A percentile compares a stretch with the other conserved stretches of the same genome.
phyloP scores from a whole-genome alignment of 2,113 vertebrate genomes.

The Perca schrenkii region DNA sequence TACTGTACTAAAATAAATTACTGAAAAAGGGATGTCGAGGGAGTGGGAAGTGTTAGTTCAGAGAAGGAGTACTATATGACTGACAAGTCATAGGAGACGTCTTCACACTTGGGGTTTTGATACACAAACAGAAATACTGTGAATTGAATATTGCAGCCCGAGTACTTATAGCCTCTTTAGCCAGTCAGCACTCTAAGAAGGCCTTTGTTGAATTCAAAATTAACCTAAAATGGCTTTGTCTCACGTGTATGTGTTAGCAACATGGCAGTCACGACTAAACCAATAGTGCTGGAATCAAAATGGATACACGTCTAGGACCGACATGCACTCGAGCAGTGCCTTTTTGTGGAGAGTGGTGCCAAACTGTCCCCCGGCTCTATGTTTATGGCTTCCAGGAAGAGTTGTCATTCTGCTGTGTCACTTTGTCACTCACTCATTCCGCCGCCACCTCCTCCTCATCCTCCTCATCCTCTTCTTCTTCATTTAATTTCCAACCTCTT shows the following conservation, averaged over 20 bases:
- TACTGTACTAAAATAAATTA: constrained; percentile 49
- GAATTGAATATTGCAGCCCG: constrained; percentile 22
- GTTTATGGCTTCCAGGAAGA: constrained; percentile 70
- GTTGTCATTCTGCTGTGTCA: constrained; percentile 73
- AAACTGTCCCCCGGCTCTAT: constrained; percentile 53
- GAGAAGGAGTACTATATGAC: constrained; percentile 39
- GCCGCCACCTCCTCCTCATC: constrained; percentile 26
- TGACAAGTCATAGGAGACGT: constrained; percentile 64
- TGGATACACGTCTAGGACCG: constrained; percentile 11
- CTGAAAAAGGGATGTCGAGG: constrained; percentile 17
- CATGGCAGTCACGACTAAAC: constrained; percentile 18
- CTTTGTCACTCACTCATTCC: constrained; percentile 71
- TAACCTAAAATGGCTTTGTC: constrained; percentile 23
- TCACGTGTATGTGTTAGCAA: constrained; percentile 7
- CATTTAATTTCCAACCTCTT: constrained; percentile 59
- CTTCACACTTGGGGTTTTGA: constrained; percentile 50
- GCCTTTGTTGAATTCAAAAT: constrained; percentile 33
- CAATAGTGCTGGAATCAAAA: constrained; percentile 8
- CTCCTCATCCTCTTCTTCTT: constrained; percentile 33
- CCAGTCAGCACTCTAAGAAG: constrained; percentile 35
- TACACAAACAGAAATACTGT: constrained; percentile 33
- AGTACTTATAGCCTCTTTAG: constrained; percentile 19
- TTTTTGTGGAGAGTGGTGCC: constrained; percentile 33
- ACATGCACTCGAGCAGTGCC: constrained; percentile 14
- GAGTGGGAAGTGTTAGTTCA: constrained; percentile 40